Evolutionary conservation across 2,888 invertebrate genomes (phyloP).

Genomic region (Leptinotarsa haldemani): DNA sequence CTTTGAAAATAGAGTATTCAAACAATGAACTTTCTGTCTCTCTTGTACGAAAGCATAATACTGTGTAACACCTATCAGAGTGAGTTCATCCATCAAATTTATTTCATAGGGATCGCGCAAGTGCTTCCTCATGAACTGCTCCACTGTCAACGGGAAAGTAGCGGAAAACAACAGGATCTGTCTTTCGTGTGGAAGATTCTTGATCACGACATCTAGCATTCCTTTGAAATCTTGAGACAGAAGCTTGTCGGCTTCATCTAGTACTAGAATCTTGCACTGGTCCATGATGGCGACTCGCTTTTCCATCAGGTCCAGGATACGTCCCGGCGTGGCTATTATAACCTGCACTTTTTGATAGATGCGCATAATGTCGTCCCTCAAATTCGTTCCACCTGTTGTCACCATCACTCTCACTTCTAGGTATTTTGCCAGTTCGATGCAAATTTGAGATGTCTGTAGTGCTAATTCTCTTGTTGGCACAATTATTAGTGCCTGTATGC

Average conservation of each 20-base stretch:
- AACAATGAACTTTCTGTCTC: slow-evolving; percentile 99
- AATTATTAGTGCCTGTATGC: slow-evolving; percentile 97
- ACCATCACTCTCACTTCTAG: slow-evolving; percentile 98
- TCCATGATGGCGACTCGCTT: slow-evolving; percentile 87
- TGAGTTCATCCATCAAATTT: slow-evolving; percentile 99
- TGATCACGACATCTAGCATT: slow-evolving; percentile 98
- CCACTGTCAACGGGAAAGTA: slow-evolving; percentile 98
- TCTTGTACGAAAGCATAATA: slow-evolving; percentile 99
- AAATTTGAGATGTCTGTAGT: slow-evolving; percentile 99
- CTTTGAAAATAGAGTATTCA: slow-evolving; percentile 99
- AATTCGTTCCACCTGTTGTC: slow-evolving; percentile 97
- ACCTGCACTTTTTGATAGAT: slow-evolving; percentile 99
- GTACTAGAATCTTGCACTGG: slow-evolving; percentile 94
- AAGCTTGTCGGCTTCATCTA: slow-evolving; percentile 99
- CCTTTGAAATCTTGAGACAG: slow-evolving; percentile 93
- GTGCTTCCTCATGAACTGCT: slow-evolving; percentile 99
- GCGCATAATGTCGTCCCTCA: slow-evolving; percentile 99
- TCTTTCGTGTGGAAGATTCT: slow-evolving; percentile 90
- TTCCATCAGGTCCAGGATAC: slow-evolving; percentile 99
- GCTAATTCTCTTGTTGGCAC: slow-evolving; percentile 99
- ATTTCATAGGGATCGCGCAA: slow-evolving; percentile 98
- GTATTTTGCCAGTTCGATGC: slow-evolving; percentile 98
- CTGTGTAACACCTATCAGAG: slow-evolving; percentile 98
- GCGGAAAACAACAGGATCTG: slow-evolving; percentile 99
- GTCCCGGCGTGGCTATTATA: slow-evolving; percentile 98